A percentile compares a stretch with the other conserved stretches of the same genome.
These are phyloP conservation scores for Apteryx owenii DNA, from an alignment of 2,113 vertebrate genomes.

Conservation along the genomic window DNA sequence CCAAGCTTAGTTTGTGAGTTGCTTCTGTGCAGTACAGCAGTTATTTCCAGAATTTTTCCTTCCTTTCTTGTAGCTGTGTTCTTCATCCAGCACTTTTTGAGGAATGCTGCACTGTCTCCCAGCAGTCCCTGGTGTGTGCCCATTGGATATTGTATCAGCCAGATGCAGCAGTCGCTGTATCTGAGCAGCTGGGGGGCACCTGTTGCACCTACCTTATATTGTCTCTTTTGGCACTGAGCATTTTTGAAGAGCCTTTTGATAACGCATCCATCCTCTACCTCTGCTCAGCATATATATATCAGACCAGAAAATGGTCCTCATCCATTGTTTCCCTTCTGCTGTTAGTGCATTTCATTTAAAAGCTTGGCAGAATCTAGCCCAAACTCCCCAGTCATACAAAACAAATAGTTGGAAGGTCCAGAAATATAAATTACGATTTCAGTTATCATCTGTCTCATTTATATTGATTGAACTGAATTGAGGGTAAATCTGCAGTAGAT, in stretches of 20 bases:
- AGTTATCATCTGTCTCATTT: background rate
- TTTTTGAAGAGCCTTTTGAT: background rate
- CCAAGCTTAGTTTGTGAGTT: background rate
- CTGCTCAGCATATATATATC: background rate
- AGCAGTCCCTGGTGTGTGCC: background rate
- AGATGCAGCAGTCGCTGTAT: background rate
- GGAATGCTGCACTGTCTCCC: too few relatives aligned
- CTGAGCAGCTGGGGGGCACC: background rate
- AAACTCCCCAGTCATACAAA: background rate
- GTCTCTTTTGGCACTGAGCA: background rate
- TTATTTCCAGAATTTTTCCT: background rate
- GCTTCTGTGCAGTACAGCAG: background rate
- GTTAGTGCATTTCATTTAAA: background rate
- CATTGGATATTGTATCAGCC: too few relatives aligned
- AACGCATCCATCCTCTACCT: background rate
- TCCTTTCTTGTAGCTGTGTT: background rate
- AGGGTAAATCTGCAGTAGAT: background rate
- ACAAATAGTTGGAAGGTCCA: background rate
- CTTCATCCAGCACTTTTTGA: background rate
- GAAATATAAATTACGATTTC: background rate
- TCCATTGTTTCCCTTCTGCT: background rate
- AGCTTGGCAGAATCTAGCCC: background rate
- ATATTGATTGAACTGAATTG: background rate
- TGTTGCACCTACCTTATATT: background rate
- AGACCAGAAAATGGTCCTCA: background rate